phyloP scores from a whole-genome alignment of 2,888 invertebrate genomes.

The Amphipyra berbera region DNA sequence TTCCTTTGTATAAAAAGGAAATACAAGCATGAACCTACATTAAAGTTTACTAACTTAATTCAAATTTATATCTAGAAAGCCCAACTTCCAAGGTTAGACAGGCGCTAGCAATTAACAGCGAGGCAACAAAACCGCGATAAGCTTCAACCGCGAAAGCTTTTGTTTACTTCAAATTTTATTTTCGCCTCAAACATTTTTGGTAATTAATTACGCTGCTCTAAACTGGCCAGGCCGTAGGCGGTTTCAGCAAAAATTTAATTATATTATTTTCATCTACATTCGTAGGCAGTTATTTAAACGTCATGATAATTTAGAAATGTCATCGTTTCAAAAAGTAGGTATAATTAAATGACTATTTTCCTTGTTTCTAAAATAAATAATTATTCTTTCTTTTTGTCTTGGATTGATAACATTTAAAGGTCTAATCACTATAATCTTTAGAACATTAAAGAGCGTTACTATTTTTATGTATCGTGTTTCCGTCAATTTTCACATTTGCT shows the following conservation, averaged over 20 bases:
- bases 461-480: constrained; percentile 29
- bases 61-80: constrained; percentile 25
- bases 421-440: too few species aligned
- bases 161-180: constrained; percentile 51
- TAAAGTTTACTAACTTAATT: constrained; percentile 11
- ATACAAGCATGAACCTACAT: constrained; percentile 6
- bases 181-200: constrained; percentile 41
- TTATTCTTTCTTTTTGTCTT: too few species aligned
- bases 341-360: too few species aligned
- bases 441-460: constrained; percentile 9
- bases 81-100: constrained; percentile 32
- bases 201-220: constrained; percentile 58
- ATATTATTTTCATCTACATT: constrained; percentile 27
- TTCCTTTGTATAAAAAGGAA: neutral
- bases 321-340: constrained; percentile 15
- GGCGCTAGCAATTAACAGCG: constrained; percentile 58
- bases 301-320: constrained; percentile 16
- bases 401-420: neutral
- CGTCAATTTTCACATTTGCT: constrained; percentile 49
- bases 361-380: too few species aligned
- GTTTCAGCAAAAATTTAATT: constrained; percentile 20
- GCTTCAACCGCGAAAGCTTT: constrained; percentile 46
- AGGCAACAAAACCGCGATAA: constrained; percentile 52
- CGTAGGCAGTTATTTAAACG: constrained; percentile 10
- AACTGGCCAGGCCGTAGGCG: constrained; percentile 23